Base-by-base conservation (phyloP, 1,140 invertebrate genomes). In the Eriosoma lanigerum region DNA sequence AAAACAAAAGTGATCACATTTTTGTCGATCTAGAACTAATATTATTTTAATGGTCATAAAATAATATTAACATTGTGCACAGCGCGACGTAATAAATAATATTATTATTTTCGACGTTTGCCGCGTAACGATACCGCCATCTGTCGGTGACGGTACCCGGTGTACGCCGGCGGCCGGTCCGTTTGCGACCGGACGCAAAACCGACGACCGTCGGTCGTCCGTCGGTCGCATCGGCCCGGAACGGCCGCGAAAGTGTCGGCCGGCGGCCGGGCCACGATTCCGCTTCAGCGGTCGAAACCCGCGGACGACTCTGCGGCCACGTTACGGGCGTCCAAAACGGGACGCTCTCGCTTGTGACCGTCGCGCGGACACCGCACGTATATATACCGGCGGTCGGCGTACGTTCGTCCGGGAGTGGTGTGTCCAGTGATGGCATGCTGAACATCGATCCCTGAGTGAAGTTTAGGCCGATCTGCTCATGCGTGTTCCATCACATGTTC, bases 381-480 rank as follows among this genome's bases (percentile, higher is more conserved):
- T 78, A 78, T 78, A 78, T 62, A 62, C 75, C 3, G 13, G 0
- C 15, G 38, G 19, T 0, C 0, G 3, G 17, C 56, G 0, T 0
- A 4, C 1, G 0, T 0, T 1, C 0, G 6, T 0, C 0, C 5
- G 75, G 75, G 75, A 62, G 75, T 78, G 75, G 75, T 78, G 75
- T 78, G 75, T 78, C 75, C 75, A 78, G 75, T 78, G 75, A 78
- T 78, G 75, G 75, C 75, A 78, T 78, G 75, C 75, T 78, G 75
- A 78, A 78, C 75, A 78, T 78, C 75, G 75, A 78, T 78, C 75
- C 75, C 75, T 78, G 75, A 78, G 75, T 78, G 75, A 78, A 78
- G 56, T 46, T 78, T 78, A 78, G 75, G 75, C 75, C 75, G 75
- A 78, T 78, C 75, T 78, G 75, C 75, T 78, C 75, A 78, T 78